Conservation (phyloP, 1,140 invertebrate genomes). For the Campoletis sonorensis region DNA sequence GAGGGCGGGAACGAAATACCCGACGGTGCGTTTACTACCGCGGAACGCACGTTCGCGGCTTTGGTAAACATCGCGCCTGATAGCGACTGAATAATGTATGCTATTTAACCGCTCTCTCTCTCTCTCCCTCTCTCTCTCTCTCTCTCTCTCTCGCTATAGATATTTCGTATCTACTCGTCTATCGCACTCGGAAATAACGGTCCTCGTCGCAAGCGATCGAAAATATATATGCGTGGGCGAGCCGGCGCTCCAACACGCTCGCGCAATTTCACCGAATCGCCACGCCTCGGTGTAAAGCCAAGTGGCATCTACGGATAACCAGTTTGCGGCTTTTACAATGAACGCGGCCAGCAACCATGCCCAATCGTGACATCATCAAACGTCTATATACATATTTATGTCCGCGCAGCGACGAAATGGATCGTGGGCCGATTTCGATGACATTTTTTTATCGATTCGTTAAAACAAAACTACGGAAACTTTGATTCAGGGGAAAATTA, state of each 20-base stretch:
- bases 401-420: neutral
- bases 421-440: neutral
- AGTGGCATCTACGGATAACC: conserved; percentile 25
- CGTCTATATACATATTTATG: neutral
- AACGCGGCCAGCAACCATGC: conserved; percentile 12
- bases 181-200: conserved; percentile 35
- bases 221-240: conserved; percentile 21
- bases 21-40: conserved; percentile 59
- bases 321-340: conserved; percentile 43
- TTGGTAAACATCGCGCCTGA: conserved; percentile 63
- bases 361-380: neutral
- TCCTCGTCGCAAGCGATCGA: conserved; percentile 14
- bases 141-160: conserved; percentile 16
- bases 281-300: conserved; percentile 33
- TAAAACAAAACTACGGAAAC: no score
- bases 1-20: conserved; percentile 36
- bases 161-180: conserved; percentile 5
- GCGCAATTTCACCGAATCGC: conserved; percentile 41
- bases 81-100: conserved; percentile 58
- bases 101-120: conserved; percentile 49
- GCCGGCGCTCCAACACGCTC: conserved; percentile 23
- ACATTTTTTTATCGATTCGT: neutral
- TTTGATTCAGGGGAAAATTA: no score
- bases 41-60: conserved; percentile 62
- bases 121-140: no score